phyloP scores from a whole-genome alignment of 2,797 vertebrate genomes.

The Gobionotothen gibberifrons region DNA sequence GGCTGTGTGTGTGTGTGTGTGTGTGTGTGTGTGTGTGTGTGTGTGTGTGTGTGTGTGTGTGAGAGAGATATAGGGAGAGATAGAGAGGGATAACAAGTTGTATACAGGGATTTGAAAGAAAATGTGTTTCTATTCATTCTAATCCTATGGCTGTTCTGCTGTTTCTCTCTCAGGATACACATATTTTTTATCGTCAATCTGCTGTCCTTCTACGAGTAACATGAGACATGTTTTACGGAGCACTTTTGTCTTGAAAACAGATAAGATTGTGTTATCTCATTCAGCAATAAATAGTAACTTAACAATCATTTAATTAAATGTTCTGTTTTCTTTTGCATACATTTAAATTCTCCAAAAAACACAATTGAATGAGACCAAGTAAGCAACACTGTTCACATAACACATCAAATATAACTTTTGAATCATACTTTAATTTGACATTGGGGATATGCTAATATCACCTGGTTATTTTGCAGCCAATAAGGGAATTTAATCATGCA shows the following conservation, averaged over 20 bases:
- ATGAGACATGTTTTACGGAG: too few species aligned
- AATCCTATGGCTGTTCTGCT: background rate
- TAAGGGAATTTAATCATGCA: background rate
- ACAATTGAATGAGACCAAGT: background rate
- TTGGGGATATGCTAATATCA: background rate
- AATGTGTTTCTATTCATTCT: slow-evolving; percentile 3
- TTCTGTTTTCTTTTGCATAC: background rate
- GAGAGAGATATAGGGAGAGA: too few species aligned
- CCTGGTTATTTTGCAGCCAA: background rate
- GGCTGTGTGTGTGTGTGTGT: background rate
- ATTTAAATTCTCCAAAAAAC: background rate
- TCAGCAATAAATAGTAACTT: too few species aligned
- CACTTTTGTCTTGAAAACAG: too few species aligned
- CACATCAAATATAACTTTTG: background rate
- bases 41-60: background rate
- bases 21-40: background rate
- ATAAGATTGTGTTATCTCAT: too few species aligned
- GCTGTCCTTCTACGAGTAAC: too few species aligned
- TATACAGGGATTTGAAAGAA: background rate
- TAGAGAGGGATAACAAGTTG: background rate
- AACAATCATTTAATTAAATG: too few species aligned
- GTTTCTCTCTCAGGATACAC: background rate
- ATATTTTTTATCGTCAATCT: too few species aligned
- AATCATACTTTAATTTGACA: background rate
- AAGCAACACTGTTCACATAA: background rate